Evolutionary conservation across 2,113 vertebrate genomes (phyloP), one percentile per base, ranked within the genome.

Genomic region (Rhagologus leucostigma): DNA sequence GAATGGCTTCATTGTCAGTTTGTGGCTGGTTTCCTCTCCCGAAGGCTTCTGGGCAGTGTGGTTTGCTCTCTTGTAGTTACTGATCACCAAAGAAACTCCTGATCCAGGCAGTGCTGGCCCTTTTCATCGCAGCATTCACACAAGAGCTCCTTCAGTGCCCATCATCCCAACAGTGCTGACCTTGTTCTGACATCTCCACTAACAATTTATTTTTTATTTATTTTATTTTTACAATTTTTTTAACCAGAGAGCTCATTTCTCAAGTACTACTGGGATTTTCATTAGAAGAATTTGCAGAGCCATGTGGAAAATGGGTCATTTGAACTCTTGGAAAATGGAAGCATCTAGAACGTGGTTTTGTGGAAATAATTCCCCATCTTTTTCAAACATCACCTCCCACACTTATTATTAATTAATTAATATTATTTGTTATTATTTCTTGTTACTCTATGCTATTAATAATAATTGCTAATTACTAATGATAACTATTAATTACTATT

Each of bases 171-270:
- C 7, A 30, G 32, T 11, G 33, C 16, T 57, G 47, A 59, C 29
- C 20, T 64, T 35, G 29, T 68, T 82, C 46, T 64, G 22, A 62
- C 16, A 57, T 35, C 22, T 57, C 29, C 19, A 32, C 9, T 18
- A 32, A 18, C 4, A 4, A 26, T n/a, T 32, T 18, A 2, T 24
- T 47, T 13, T 46, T 73, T 9, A 11, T 62, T 71, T 24, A 6
- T 29, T 56, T 37, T 8, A 13, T 32, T 53, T 71, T 71, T 17
- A 18, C 1, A 5, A 13, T 27, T 18, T 49, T 44, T 44, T 49
- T 11, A 53, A 59, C 2, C 5, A 42, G 9, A 69, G 10, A 69
- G 59, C 13, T n/a, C 0, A 0, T 68, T 86, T 80, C 49, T 64
- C 18, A 47, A 68, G 10, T 35, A 29, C 41, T 69, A 17, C 13